These are phyloP conservation scores for Drosophila takahashii DNA, from an alignment of 1,140 invertebrate species.

Conservation along the genomic window DNA sequence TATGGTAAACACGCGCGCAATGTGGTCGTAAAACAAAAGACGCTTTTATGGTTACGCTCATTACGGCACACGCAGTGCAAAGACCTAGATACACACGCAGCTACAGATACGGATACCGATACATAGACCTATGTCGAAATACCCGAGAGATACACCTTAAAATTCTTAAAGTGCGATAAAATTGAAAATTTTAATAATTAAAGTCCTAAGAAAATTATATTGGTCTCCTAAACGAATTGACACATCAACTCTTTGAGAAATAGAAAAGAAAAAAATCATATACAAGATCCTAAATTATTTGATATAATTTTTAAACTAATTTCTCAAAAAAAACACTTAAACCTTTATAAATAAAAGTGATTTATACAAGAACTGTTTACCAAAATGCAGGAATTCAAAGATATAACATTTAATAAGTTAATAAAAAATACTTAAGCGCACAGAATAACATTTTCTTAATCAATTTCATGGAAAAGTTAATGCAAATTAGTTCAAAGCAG, in stretches of 20 bases:
- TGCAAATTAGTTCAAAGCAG: conserved; percentile 24
- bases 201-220: neutral
- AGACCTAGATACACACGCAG: conserved; percentile 39
- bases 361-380: neutral
- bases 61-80: conserved; percentile 73
- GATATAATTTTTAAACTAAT: too few relatives aligned
- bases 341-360: too few relatives aligned
- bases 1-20: conserved; percentile 75
- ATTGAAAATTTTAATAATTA: neutral
- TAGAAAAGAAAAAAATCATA: too few relatives aligned
- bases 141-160: conserved; percentile 13
- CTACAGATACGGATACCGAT: conserved; percentile 27
- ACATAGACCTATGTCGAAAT: conserved; percentile 4
- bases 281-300: too few relatives aligned
- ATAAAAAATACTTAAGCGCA: too few relatives aligned
- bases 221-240: too few relatives aligned
- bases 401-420: neutral
- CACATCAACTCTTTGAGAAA: too few relatives aligned
- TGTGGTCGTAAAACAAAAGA: conserved; percentile 84
- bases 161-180: conserved; percentile 1
- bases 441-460: neutral
- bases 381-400: neutral
- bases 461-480: conserved; percentile 9
- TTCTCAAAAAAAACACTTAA: too few relatives aligned
- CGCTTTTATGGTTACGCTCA: conserved; percentile 76